phyloP scores from a whole-genome alignment of 2,797 vertebrate species.

The Cryptoprocta ferox region DNA sequence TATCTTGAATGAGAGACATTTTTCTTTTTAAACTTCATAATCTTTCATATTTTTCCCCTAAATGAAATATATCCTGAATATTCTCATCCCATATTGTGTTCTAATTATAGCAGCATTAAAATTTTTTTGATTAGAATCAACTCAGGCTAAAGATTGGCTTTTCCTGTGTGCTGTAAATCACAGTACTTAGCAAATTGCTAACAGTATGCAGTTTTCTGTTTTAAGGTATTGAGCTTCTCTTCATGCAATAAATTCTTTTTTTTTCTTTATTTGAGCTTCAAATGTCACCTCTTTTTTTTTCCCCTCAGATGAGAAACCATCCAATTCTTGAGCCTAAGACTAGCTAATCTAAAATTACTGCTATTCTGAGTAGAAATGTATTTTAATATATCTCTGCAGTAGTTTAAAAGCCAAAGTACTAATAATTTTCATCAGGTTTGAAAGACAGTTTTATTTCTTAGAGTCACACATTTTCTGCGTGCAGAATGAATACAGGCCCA shows the following conservation, averaged over 20 bases:
- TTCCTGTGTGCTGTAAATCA: not conserved
- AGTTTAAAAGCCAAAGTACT: not conserved
- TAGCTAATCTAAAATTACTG: not conserved
- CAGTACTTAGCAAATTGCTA: not conserved
- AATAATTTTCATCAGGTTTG: not conserved
- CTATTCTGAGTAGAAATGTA: not conserved
- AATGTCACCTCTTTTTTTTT: not conserved
- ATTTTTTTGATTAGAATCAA: not conserved
- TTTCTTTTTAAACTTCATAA: not conserved
- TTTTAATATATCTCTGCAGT: not conserved
- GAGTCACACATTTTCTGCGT: not conserved
- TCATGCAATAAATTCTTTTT: conserved; percentile 1
- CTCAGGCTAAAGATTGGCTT: not conserved
- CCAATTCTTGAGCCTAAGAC: not conserved
- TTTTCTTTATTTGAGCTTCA: conserved; percentile 38
- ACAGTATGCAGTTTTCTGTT: not conserved
- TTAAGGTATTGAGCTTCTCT: not conserved
- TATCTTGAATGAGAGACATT: not conserved
- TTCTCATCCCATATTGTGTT: not conserved
- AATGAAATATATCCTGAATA: not conserved
- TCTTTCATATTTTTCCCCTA: not conserved
- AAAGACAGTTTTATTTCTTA: conserved; percentile 4
- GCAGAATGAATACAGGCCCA: not conserved
- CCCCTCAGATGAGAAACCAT: not conserved
- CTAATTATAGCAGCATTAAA: not conserved